Conservation (phyloP, 2,888 invertebrate genomes). For the Adelphocoris suturalis region DNA sequence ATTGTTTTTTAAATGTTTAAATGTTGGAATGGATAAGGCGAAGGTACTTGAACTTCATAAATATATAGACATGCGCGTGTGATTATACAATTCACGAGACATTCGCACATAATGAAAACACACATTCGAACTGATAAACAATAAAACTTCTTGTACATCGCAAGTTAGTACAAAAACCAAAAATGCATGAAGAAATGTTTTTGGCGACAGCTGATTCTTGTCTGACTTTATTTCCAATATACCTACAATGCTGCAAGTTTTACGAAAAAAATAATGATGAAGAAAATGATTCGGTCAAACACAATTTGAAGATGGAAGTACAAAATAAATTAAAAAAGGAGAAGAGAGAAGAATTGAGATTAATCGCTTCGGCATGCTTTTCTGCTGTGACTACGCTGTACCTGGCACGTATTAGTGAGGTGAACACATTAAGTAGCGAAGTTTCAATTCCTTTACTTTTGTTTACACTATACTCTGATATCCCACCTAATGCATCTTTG, state of each 20-base stretch:
- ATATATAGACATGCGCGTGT: too few species aligned
- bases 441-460: slow-evolving; percentile 52
- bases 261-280: not conserved
- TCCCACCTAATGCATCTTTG: slow-evolving; percentile 61
- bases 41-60: too few species aligned
- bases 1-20: too few species aligned
- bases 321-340: slow-evolving; percentile 41
- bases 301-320: slow-evolving; percentile 58
- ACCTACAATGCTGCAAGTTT: slow-evolving; percentile 40
- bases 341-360: slow-evolving; percentile 64
- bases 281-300: slow-evolving; percentile 48
- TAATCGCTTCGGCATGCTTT: slow-evolving; percentile 73
- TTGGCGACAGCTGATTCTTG: slow-evolving; percentile 27
- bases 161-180: too few species aligned
- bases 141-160: not conserved
- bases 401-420: slow-evolving; percentile 73
- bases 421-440: slow-evolving; percentile 69
- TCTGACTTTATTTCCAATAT: slow-evolving; percentile 42
- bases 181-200: not conserved
- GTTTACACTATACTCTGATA: slow-evolving; percentile 63
- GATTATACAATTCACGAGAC: too few species aligned
- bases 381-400: slow-evolving; percentile 72
- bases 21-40: too few species aligned
- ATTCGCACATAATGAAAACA: too few species aligned
- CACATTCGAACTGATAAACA: too few species aligned